Evolutionary conservation across 2,888 invertebrate species (phyloP), one percentile per base, ranked within the genome.

Genomic region (Trichopria drosophilae): DNA sequence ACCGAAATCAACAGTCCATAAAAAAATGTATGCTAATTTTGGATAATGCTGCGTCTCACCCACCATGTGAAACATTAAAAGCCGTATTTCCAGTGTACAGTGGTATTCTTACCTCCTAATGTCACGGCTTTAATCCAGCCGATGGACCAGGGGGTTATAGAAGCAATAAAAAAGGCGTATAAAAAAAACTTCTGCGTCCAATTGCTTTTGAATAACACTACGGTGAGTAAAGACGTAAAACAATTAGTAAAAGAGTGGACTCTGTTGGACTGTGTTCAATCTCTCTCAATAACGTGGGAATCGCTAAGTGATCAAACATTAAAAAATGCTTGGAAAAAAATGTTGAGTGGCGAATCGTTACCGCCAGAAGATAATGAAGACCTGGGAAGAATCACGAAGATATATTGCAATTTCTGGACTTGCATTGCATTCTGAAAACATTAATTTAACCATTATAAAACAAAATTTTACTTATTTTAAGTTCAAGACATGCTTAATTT

Each of bases 121-220:
- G 60, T 59, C 2, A 63, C 60, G 3, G 36, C 55, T 16, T 13
- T 62, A 6, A 42, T 64, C 20, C 63, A 66, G 41, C 64, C 63
- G 4, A 65, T 64, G 63, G 53, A 62, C 19, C 64, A 66, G 44
- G 55, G 57, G 7, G 53, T 65, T 4, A 59, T 65, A 3, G 57
- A 57, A 32, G 49, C 52, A n/a, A 42, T 60, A 32, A 66, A 66
- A 53, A 52, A 53, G 43, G 31, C 51, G 10, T 65, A 66, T 44
- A 61, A 56, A 50, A 57, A 55, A 47, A 20, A 55, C 42, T 26
- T 63, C 13, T 36, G 60, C 18, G 48, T 51, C 22, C 41, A 47
- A 12, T 53, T 63, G 37, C 28, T 43, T 10, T 34, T 55, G 23
- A 24, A 40, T 26, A 41, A 42, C 48, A 51, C 24, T 53, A 57